phyloP scores from a whole-genome alignment of 2,888 invertebrate genomes.

The Eupeodes luniger region DNA sequence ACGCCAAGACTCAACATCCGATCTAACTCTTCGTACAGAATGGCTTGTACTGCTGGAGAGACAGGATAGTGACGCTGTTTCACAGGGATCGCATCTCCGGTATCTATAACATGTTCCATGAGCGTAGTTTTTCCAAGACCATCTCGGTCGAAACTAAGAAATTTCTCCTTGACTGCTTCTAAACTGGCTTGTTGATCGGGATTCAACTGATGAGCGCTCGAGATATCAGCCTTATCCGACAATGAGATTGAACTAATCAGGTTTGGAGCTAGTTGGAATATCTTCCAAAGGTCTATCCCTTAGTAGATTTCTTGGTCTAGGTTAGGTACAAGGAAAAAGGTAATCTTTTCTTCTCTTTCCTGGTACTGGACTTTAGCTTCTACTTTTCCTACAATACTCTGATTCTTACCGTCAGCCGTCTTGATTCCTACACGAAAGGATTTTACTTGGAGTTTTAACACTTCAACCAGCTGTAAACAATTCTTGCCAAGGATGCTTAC shows the following conservation, averaged over 20 bases:
- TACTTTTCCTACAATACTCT: background rate
- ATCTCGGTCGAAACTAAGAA: slow-evolving; percentile 13
- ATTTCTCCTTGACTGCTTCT: background rate
- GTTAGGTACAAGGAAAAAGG: background rate
- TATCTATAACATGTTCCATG: background rate
- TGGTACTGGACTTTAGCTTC: background rate
- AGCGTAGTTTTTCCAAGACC: background rate
- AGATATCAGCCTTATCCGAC: background rate
- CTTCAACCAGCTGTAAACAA: too few relatives aligned
- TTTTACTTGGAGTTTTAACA: too few relatives aligned
- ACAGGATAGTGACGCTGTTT: too few relatives aligned
- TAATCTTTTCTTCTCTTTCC: background rate
- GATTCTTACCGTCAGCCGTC: background rate
- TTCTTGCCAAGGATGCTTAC: too few relatives aligned
- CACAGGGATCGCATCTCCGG: background rate
- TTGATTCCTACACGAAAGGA: background rate
- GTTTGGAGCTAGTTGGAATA: slow-evolving; percentile 18
- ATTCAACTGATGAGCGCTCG: slow-evolving; percentile 1
- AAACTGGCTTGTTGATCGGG: background rate
- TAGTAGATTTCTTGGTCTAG: slow-evolving; percentile 16
- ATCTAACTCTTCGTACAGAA: too few relatives aligned
- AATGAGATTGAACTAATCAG: background rate
- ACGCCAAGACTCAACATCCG: background rate
- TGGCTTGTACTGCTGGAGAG: too few relatives aligned
- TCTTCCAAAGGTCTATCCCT: slow-evolving; percentile 26